Evolutionary conservation across 2,888 invertebrate genomes (phyloP).

Genomic region (Carabus problematicus): DNA sequence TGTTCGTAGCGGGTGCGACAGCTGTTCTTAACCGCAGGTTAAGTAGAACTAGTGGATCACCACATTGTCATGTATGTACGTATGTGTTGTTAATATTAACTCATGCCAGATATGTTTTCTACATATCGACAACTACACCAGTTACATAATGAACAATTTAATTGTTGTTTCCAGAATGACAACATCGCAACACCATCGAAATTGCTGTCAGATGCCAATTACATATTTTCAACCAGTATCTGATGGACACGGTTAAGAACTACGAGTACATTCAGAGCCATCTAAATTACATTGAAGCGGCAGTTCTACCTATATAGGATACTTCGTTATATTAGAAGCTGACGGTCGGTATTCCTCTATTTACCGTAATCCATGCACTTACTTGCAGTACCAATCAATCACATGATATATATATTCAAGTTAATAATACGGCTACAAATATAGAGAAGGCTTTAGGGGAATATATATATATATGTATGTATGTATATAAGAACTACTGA

Average conservation of each 20-base stretch:
- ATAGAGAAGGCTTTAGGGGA: no score
- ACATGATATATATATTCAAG: background rate
- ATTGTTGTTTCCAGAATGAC: background rate
- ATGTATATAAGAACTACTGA: no score
- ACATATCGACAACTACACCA: background rate
- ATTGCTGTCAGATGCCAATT: slow-evolving; percentile 22
- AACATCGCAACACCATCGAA: slow-evolving; percentile 38
- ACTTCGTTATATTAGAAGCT: slow-evolving; percentile 35
- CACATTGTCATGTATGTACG: slow-evolving; percentile 10
- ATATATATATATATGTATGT: background rate
- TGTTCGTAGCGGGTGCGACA: slow-evolving; percentile 56
- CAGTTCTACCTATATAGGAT: slow-evolving; percentile 13
- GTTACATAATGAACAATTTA: background rate
- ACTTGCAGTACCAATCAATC: slow-evolving; percentile 3
- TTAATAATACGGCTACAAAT: no score
- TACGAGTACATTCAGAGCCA: slow-evolving; percentile 20
- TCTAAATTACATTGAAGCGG: slow-evolving; percentile 27
- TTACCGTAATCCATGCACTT: slow-evolving; percentile 19
- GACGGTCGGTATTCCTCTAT: slow-evolving; percentile 6
- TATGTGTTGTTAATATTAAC: background rate
- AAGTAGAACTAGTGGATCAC: background rate
- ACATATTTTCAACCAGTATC: background rate
- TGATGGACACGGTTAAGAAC: slow-evolving; percentile 34
- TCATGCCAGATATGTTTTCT: no score
- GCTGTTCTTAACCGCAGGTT: slow-evolving; percentile 54